Conservation (phyloP, 2,113 vertebrate genomes). For the Synchiropus splendidus region DNA sequence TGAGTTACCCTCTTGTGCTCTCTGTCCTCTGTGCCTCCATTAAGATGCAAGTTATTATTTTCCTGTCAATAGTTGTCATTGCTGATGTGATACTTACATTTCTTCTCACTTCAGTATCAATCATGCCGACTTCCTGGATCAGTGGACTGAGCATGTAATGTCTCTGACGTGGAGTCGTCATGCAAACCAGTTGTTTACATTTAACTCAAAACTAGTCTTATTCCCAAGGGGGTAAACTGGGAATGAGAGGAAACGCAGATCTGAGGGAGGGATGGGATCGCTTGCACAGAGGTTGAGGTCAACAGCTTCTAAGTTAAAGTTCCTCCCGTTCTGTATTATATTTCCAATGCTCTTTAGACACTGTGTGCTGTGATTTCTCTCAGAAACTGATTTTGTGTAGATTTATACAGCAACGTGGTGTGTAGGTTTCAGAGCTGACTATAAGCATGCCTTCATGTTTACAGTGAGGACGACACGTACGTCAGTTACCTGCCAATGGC, state of each 20-base stretch:
- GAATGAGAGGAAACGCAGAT: constrained; percentile 20
- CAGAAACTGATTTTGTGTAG: too few relatives aligned
- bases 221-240: constrained; percentile 2
- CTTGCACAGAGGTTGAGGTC: too few relatives aligned
- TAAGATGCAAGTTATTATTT: too few relatives aligned
- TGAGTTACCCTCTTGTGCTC: too few relatives aligned
- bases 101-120: background rate
- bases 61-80: too few relatives aligned
- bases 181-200: constrained; percentile 15
- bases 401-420: too few relatives aligned
- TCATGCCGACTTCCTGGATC: background rate
- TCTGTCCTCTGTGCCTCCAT: too few relatives aligned
- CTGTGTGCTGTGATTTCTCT: too few relatives aligned
- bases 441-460: constrained; percentile 18
- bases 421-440: background rate
- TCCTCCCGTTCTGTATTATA: too few relatives aligned
- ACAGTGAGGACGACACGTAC: constrained; percentile 84
- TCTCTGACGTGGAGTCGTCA: constrained; percentile 10
- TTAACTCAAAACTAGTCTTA: background rate
- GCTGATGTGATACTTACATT: too few relatives aligned
- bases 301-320: too few relatives aligned
- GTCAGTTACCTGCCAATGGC: constrained; percentile 91
- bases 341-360: too few relatives aligned
- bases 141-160: constrained; percentile 15
- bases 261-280: constrained; percentile 19